A percentile compares a stretch with the other conserved stretches of the same genome.
Evolutionary conservation across 2,797 vertebrate genomes (phyloP).

Genomic region (Staurois parvus): DNA sequence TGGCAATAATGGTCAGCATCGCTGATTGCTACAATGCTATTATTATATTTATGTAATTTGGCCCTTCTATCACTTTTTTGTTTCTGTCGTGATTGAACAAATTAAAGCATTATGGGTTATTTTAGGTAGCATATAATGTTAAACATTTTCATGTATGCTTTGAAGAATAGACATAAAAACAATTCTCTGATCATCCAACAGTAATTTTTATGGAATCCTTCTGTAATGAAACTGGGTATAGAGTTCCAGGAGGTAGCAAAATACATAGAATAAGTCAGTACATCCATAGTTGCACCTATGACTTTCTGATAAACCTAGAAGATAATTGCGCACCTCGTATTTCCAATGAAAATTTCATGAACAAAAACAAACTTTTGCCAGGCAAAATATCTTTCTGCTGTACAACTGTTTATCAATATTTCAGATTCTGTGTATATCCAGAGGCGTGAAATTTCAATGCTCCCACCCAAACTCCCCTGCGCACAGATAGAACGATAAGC

Average conservation of each 20-base stretch:
- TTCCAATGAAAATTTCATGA: background rate
- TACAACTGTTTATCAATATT: constrained; percentile 27
- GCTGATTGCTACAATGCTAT: too few species aligned
- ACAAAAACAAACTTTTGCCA: background rate
- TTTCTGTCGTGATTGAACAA: too few species aligned
- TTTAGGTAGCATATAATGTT: background rate
- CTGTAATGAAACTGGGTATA: background rate
- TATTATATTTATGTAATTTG: too few species aligned
- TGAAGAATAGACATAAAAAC: background rate
- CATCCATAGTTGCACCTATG: too few species aligned
- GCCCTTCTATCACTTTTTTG: too few species aligned
- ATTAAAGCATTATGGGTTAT: background rate
- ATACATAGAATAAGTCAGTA: background rate
- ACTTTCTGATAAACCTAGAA: background rate
- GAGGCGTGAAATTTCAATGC: constrained; percentile 12
- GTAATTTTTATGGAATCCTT: background rate
- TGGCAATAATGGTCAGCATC: background rate
- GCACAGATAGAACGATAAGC: constrained; percentile 25
- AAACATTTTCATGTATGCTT: background rate
- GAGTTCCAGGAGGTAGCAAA: background rate
- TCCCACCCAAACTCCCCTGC: constrained; percentile 14
- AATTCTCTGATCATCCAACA: background rate
- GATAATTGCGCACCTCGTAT: background rate
- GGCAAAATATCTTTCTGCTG: background rate
- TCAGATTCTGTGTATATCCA: constrained; percentile 14